A percentile compares a stretch with the other conserved stretches of the same genome.
Evolutionary conservation across 2,797 vertebrate genomes (phyloP).

Genomic region (Decapterus maruadsi): DNA sequence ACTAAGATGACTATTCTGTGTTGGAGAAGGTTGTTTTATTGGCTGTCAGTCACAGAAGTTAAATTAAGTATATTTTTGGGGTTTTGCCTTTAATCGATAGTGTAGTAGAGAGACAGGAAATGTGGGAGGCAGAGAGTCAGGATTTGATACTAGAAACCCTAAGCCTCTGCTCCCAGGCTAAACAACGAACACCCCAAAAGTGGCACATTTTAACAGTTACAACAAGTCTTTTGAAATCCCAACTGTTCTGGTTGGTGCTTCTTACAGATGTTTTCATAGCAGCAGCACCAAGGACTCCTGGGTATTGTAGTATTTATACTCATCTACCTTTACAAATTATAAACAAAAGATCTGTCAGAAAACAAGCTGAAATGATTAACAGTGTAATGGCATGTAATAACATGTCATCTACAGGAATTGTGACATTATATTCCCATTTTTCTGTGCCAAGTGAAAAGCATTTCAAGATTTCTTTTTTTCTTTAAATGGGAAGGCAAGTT

Average conservation of each 20-base stretch:
- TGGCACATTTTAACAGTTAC: not conserved
- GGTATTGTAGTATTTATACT: not conserved
- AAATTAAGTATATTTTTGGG: too few species aligned
- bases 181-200: not conserved
- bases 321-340: not conserved
- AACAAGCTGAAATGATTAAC: not conserved
- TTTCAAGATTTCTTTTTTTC: too few species aligned
- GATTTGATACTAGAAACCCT: too few species aligned
- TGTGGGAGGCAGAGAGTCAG: too few species aligned
- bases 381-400: not conserved
- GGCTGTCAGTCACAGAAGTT: too few species aligned
- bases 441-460: not conserved
- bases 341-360: not conserved
- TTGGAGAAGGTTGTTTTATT: too few species aligned
- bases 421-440: not conserved
- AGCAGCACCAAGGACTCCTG: not conserved
- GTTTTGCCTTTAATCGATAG: too few species aligned
- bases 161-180: too few species aligned
- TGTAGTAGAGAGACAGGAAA: too few species aligned
- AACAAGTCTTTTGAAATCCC: not conserved
- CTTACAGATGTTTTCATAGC: not conserved
- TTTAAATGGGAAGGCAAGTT: constrained; percentile 15
- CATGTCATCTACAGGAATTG: not conserved
- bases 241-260: not conserved
- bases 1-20: too few species aligned